Evolutionary conservation across 2,888 invertebrate species (phyloP).

Genomic region (Hermaeophaga mercurialis): DNA sequence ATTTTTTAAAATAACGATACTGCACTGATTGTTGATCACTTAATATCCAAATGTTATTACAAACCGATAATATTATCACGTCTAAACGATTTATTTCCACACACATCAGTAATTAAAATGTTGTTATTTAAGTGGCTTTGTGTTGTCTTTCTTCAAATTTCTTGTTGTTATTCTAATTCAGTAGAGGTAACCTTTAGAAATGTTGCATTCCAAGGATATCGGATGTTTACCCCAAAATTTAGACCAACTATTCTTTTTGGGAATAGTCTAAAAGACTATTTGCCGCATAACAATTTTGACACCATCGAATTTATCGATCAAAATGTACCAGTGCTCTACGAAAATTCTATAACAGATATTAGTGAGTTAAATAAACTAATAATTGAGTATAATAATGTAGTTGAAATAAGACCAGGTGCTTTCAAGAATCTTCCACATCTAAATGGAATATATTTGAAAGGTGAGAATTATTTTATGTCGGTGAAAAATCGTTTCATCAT

Average conservation of each 20-base stretch:
- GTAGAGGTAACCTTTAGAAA: constrained; percentile 38
- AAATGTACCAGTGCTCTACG: constrained; percentile 38
- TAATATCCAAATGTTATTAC: background rate
- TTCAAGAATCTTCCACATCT: constrained; percentile 33
- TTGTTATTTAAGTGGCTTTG: background rate
- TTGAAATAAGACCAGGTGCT: constrained; percentile 37
- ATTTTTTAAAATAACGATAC: background rate
- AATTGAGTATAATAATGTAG: constrained; percentile 31
- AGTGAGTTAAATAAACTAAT: constrained; percentile 38
- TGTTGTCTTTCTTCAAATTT: background rate
- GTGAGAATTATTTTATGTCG: constrained; percentile 1
- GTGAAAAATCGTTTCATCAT: background rate
- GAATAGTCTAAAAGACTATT: constrained; percentile 36
- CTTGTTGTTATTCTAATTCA: background rate
- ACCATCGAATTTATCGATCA: constrained; percentile 37
- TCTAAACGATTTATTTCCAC: background rate
- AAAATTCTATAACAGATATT: constrained; percentile 37
- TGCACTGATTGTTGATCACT: background rate
- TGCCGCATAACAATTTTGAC: constrained; percentile 38
- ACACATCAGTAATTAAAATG: constrained; percentile 10
- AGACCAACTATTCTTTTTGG: constrained; percentile 34
- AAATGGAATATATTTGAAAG: constrained; percentile 27
- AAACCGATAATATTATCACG: background rate
- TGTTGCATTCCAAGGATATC: constrained; percentile 38
- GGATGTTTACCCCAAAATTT: constrained; percentile 39